These are phyloP conservation scores for Chymomyza caudatula DNA, from an alignment of 2,888 invertebrate species.

Conservation along the genomic window DNA sequence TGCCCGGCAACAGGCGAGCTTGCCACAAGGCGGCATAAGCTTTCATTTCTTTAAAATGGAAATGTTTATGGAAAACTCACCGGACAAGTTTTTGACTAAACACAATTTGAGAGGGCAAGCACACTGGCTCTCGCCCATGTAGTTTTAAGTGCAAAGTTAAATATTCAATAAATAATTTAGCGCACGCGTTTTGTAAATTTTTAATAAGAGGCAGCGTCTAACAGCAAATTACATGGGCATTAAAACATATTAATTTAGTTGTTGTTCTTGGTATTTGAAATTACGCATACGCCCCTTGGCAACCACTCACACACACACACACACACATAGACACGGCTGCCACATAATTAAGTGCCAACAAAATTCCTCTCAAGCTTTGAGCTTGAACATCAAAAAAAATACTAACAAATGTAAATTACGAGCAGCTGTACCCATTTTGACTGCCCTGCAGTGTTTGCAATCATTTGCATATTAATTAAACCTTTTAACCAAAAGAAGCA, in stretches of 20 bases:
- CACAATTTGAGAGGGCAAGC: constrained; percentile 2
- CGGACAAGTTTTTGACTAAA: constrained; percentile 14
- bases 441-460: constrained; percentile 22
- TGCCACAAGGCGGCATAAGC: background rate
- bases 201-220: background rate
- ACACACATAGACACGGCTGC: background rate
- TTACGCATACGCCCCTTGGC: background rate
- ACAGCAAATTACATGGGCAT: background rate
- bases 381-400: background rate
- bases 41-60: constrained; percentile 20
- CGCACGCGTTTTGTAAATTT: background rate
- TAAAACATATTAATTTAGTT: background rate
- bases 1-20: background rate
- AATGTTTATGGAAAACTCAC: constrained; percentile 19
- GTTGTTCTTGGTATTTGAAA: background rate
- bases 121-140: background rate
- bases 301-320: background rate
- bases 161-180: constrained; percentile 56
- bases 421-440: background rate
- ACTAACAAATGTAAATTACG: constrained; percentile 33
- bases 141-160: constrained; percentile 39
- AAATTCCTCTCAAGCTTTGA: background rate
- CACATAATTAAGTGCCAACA: constrained; percentile 4
- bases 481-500: constrained; percentile 43
- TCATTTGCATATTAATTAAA: constrained; percentile 70